Percentiles rank a stretch among this genome's conserved stretches.
These are phyloP conservation scores for Motacilla alba DNA, from an alignment of 2,113 vertebrate genomes.

Conservation along the genomic window DNA sequence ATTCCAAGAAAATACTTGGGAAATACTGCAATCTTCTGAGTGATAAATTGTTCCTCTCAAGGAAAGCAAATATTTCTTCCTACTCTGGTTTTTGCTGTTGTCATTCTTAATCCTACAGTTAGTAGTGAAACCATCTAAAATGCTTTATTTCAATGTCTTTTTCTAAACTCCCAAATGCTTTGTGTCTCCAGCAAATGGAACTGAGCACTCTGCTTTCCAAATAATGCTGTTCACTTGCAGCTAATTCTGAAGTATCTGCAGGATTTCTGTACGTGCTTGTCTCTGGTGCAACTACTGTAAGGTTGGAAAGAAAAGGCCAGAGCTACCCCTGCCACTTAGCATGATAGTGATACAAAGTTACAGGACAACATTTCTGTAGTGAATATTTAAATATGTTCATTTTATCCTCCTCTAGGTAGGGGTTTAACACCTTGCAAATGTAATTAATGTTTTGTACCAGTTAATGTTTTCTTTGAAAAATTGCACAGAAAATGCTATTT, in stretches of 20 bases:
- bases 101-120: background rate
- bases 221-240: background rate
- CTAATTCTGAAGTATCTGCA: background rate
- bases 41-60: background rate
- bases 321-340: background rate
- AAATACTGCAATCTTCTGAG: background rate
- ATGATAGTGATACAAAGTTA: background rate
- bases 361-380: background rate
- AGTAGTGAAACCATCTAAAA: background rate
- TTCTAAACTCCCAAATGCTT: background rate
- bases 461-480: background rate
- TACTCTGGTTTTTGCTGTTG: background rate
- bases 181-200: background rate
- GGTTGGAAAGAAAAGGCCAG: background rate
- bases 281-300: background rate
- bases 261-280: background rate
- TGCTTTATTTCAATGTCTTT: background rate
- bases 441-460: background rate
- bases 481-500: background rate
- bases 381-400: background rate
- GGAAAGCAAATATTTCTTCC: background rate
- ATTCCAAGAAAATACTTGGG: background rate
- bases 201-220: background rate
- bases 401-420: rapidly evolving
- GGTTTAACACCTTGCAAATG: background rate